Evolutionary conservation across 1,140 invertebrate genomes (phyloP).

Genomic region (Augochlora pura): DNA sequence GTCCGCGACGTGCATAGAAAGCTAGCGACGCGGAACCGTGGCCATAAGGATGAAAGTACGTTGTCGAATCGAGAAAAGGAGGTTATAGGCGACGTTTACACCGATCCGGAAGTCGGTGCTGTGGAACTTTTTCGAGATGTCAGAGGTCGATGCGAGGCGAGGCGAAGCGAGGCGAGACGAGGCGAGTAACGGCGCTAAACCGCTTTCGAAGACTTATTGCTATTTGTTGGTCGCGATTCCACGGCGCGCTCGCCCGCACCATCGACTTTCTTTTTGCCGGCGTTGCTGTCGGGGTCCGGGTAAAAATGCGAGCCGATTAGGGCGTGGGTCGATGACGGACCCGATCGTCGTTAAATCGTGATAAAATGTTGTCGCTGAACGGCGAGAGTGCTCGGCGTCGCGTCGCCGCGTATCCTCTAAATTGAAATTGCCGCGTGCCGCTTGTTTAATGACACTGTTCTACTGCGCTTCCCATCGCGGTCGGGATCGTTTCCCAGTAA

Average conservation of each 20-base stretch:
- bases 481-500: not conserved
- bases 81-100: not conserved
- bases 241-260: constrained; percentile 38
- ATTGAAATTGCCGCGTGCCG: constrained; percentile 1
- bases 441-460: constrained; percentile 3
- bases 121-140: constrained; percentile 11
- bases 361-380: not conserved
- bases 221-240: constrained; percentile 54
- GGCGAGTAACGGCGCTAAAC: constrained; percentile 39
- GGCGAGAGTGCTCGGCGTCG: too few relatives aligned
- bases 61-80: not conserved
- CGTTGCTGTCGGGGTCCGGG: not conserved
- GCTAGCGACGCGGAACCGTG: too few relatives aligned
- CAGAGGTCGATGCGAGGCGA: not conserved
- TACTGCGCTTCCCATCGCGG: not conserved
- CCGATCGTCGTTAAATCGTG: constrained; percentile 4
- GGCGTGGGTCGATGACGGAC: not conserved
- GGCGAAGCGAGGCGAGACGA: too few relatives aligned
- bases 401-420: not conserved
- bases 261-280: constrained; percentile 12
- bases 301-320: constrained; percentile 13
- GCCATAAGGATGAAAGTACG: too few relatives aligned
- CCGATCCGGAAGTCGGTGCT: not conserved
- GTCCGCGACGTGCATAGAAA: too few relatives aligned
- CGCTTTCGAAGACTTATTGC: constrained; percentile 61